Evolutionary conservation across 2,888 invertebrate genomes (phyloP).

Genomic region (Ormyrus pomaceus): DNA sequence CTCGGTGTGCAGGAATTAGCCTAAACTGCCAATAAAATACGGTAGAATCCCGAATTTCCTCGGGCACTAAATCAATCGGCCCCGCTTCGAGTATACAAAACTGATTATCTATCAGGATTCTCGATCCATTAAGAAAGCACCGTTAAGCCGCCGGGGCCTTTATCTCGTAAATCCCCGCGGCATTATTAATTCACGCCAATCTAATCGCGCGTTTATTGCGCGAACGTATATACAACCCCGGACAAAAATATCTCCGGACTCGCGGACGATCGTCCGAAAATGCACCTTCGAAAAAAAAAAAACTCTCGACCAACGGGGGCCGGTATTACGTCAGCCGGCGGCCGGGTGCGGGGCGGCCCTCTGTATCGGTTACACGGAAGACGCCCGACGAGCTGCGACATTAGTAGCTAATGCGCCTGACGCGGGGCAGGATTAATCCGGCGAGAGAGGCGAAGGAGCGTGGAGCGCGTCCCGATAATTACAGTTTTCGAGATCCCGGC

Average conservation of each 20-base stretch:
- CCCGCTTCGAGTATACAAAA: too few species aligned
- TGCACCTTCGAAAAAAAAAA: too few species aligned
- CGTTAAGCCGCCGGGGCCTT: slow-evolving; percentile 12
- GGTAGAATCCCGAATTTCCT: neutral
- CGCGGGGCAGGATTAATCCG: too few species aligned
- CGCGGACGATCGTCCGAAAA: neutral
- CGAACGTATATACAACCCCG: too few species aligned
- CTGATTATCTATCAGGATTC: neutral
- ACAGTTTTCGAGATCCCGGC: too few species aligned
- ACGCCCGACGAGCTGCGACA: neutral
- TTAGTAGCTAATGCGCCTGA: too few species aligned
- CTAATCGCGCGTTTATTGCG: slow-evolving; percentile 14
- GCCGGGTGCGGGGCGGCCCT: neutral
- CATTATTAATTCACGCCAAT: slow-evolving; percentile 8
- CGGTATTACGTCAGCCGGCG: too few species aligned
- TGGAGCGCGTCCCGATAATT: too few species aligned
- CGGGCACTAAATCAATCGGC: slow-evolving; percentile 25
- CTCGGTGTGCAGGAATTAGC: neutral
- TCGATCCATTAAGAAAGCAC: slow-evolving; percentile 25
- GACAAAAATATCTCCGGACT: neutral
- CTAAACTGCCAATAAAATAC: too few species aligned
- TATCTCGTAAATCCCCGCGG: slow-evolving; percentile 9
- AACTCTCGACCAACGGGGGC: too few species aligned
- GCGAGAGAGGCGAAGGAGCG: too few species aligned
- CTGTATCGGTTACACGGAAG: neutral